Evolutionary conservation across 1,140 invertebrate genomes (phyloP).

Genomic region (Dolichoris vasculosae): DNA sequence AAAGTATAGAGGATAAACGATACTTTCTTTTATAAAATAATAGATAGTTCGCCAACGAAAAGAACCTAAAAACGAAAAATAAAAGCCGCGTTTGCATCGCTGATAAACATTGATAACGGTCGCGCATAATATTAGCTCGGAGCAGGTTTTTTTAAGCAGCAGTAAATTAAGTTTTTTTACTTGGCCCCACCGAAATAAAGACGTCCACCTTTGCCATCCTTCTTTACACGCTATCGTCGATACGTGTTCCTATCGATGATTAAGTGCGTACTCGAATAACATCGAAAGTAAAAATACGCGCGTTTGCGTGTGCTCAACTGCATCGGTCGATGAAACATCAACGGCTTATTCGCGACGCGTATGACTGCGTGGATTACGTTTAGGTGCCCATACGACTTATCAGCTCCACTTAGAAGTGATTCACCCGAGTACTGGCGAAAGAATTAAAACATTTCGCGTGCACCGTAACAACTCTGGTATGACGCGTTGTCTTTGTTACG

Average conservation of each 20-base stretch:
- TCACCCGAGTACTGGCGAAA: conserved; percentile 41
- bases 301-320: neutral
- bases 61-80: too few species aligned
- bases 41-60: too few species aligned
- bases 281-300: conserved; percentile 57
- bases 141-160: too few species aligned
- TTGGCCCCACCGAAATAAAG: neutral
- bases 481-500: conserved; percentile 48
- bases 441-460: conserved; percentile 53
- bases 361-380: neutral
- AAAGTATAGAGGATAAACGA: too few species aligned
- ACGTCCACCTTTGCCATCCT: conserved; percentile 7
- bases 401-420: conserved; percentile 2
- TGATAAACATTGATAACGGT: too few species aligned
- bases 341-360: neutral
- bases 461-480: conserved; percentile 50
- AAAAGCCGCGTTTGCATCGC: neutral
- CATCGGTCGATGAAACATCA: conserved; percentile 55
- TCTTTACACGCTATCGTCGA: neutral
- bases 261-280: conserved; percentile 56
- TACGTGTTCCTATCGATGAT: conserved; percentile 51
- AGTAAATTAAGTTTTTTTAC: too few species aligned
- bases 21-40: too few species aligned
- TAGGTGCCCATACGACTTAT: neutral
- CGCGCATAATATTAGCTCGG: too few species aligned